These are phyloP conservation scores for Ptychochromis oligacanthus DNA, from an alignment of 2,113 vertebrate species.

Conservation along the genomic window DNA sequence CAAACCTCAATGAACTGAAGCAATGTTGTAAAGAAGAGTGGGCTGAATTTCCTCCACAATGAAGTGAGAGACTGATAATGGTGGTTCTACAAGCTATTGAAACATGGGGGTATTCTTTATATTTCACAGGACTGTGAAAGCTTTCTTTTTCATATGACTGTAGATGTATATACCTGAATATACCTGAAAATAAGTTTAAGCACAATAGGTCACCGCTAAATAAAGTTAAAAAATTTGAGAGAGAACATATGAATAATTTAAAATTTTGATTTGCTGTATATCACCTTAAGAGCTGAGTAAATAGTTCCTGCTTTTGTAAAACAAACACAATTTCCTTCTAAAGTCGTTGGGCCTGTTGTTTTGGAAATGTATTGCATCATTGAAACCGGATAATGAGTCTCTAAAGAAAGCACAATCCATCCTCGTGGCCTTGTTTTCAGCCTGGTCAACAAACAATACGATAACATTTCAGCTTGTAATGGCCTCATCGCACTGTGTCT, in stretches of 20 bases:
- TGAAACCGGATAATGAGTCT: conserved; percentile 59
- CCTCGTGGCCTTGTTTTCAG: conserved; percentile 43
- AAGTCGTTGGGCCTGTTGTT: conserved; percentile 39
- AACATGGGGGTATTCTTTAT: not conserved
- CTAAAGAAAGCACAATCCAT: conserved; percentile 55
- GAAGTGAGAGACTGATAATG: not conserved
- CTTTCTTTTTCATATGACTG: not conserved
- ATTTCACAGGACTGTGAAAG: not conserved
- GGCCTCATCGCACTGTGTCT: conserved; percentile 43
- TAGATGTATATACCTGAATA: not conserved
- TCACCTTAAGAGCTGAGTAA: not conserved
- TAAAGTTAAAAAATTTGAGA: not conserved
- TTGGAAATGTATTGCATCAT: conserved; percentile 49
- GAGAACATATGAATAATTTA: not conserved
- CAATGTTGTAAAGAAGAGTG: not conserved
- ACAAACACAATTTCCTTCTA: conserved; percentile 36
- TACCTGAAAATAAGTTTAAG: not conserved
- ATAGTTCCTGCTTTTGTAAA: conserved; percentile 14
- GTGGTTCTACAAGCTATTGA: not conserved
- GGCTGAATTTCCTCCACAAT: not conserved
- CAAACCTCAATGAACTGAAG: not conserved
- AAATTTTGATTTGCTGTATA: not conserved
- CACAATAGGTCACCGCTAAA: fast-evolving
- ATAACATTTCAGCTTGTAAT: conserved; percentile 58
- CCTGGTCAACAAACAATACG: conserved; percentile 52